These are phyloP conservation scores for Calcarius lapponicus DNA, from an alignment of 2,797 vertebrate species.

Conservation along the genomic window DNA sequence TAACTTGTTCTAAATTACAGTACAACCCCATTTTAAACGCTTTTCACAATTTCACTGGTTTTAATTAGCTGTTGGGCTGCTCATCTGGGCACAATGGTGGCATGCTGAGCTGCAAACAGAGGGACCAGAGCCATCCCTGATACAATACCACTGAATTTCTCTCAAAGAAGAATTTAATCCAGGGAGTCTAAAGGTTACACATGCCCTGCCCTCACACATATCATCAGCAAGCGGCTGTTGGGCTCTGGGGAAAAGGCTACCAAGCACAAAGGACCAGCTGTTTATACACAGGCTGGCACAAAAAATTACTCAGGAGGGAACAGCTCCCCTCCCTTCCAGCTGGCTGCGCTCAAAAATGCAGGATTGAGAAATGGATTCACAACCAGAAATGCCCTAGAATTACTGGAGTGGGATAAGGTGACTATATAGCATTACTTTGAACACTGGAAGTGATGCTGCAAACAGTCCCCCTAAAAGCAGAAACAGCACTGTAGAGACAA, in stretches of 20 bases:
- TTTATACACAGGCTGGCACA: slow-evolving; percentile 11
- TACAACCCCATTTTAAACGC: accelerated
- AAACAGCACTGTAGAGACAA: background rate
- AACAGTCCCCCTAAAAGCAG: background rate
- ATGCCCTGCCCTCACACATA: background rate
- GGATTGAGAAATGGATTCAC: background rate
- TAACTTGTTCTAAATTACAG: background rate
- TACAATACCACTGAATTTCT: background rate
- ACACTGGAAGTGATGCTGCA: background rate
- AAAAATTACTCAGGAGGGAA: slow-evolving; percentile 24
- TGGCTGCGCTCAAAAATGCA: slow-evolving; percentile 8
- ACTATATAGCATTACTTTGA: background rate
- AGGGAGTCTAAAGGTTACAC: background rate
- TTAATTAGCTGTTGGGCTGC: background rate
- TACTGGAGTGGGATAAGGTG: background rate
- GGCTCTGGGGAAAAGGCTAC: background rate
- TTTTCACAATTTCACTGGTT: background rate
- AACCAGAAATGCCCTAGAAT: background rate
- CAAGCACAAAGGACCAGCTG: slow-evolving; percentile 5
- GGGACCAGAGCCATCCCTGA: background rate
- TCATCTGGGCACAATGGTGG: background rate
- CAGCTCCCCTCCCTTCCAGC: slow-evolving; percentile 25
- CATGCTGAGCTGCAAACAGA: background rate
- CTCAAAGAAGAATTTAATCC: background rate
- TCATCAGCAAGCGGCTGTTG: background rate